Conservation (phyloP, 2,888 invertebrate genomes). For the Sthenelais limicola region DNA sequence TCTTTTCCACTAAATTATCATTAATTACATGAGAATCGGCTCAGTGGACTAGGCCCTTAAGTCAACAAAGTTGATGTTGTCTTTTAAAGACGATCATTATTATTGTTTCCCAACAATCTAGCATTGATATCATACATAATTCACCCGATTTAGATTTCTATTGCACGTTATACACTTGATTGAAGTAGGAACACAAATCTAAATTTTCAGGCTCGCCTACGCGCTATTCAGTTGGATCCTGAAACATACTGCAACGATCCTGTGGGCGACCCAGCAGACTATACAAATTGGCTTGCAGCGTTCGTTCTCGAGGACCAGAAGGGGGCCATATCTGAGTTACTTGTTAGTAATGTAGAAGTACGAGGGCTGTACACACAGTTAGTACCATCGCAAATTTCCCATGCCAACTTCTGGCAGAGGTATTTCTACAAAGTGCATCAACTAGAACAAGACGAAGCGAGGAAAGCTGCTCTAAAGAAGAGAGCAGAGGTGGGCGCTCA, state of each 20-base stretch:
- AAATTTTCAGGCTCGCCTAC: constrained; percentile 78
- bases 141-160: too few relatives aligned
- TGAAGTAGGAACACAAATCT: constrained; percentile 56
- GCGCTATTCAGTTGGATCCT: constrained; percentile 81
- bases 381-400: constrained; percentile 77
- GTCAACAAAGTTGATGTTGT: too few relatives aligned
- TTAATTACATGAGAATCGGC: too few relatives aligned
- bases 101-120: too few relatives aligned
- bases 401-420: constrained; percentile 86
- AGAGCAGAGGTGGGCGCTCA: constrained; percentile 73
- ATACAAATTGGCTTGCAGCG: constrained; percentile 77
- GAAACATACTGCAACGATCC: constrained; percentile 83
- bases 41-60: too few relatives aligned
- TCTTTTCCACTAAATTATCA: too few relatives aligned
- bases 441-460: constrained; percentile 82
- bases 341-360: constrained; percentile 77
- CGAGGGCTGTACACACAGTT: constrained; percentile 79
- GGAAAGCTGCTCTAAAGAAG: constrained; percentile 78
- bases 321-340: constrained; percentile 77
- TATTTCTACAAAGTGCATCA: constrained; percentile 79
- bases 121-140: too few relatives aligned
- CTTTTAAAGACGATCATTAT: too few relatives aligned
- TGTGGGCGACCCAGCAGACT: constrained; percentile 75
- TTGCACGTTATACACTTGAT: too few relatives aligned
- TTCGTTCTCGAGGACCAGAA: constrained; percentile 74